Conservation (phyloP, 2,113 vertebrate species). For the Euleptes europaea region DNA sequence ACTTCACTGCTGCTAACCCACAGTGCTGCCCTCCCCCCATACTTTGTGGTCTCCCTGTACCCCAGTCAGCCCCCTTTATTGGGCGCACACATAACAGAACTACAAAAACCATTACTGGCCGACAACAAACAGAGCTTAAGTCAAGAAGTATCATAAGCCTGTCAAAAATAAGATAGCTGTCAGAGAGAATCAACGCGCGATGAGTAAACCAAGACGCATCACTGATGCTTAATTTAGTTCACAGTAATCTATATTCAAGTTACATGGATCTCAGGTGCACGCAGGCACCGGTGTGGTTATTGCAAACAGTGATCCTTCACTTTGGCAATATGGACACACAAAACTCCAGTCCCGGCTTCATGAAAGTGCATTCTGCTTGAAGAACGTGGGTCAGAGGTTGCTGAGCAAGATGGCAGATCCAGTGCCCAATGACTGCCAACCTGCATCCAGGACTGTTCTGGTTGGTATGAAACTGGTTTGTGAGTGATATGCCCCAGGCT, state of each 20-base stretch:
- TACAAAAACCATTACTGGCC: too few relatives aligned
- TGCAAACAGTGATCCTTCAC: background rate
- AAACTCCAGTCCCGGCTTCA: background rate
- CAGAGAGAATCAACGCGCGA: background rate
- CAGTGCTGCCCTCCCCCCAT: background rate
- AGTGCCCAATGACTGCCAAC: background rate
- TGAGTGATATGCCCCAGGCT: too few relatives aligned
- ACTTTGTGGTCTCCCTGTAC: background rate
- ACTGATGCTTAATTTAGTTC: background rate
- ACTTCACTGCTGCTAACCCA: too few relatives aligned
- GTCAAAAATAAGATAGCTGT: background rate
- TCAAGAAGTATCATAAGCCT: background rate
- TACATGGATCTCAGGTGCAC: background rate
- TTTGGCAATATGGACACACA: background rate
- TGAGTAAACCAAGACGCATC: background rate
- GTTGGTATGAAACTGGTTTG: too few relatives aligned
- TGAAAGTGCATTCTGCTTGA: fast-evolving
- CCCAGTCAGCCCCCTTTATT: too few relatives aligned
- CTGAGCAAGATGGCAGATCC: background rate
- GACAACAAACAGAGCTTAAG: too few relatives aligned
- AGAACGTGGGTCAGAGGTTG: background rate
- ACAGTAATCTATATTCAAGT: background rate
- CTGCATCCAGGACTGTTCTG: background rate
- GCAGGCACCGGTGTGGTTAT: background rate
- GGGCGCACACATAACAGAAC: background rate